Evolutionary conservation across 92 coral and sea anemone genomes (phyloP).

Genomic region (Virgularia gustaviana): DNA sequence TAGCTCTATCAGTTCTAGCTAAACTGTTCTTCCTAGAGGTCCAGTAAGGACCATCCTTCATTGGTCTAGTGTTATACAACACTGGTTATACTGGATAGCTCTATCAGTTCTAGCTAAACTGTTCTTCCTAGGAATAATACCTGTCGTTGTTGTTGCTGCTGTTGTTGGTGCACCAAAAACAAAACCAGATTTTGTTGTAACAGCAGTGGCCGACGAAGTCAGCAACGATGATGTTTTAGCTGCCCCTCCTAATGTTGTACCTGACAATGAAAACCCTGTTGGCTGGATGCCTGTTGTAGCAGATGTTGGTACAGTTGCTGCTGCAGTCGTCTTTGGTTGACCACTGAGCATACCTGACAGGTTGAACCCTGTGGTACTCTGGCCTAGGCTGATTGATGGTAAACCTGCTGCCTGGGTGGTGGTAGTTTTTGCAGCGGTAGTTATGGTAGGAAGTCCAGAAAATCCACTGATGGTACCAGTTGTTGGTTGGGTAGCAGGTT

Average conservation of each 20-base stretch:
- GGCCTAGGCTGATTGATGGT: conserved; percentile 8
- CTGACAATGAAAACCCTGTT: conserved; percentile 22
- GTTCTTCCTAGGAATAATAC: no score
- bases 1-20: no score
- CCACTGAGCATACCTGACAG: conserved; percentile 20
- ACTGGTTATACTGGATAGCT: no score
- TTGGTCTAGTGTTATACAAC: no score
- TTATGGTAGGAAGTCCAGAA: conserved; percentile 4
- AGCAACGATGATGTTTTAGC: background rate
- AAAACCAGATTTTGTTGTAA: conserved; percentile 30
- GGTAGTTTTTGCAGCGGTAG: background rate
- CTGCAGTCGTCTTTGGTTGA: conserved; percentile 32
- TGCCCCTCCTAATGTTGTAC: conserved; percentile 19
- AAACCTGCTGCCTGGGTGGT: background rate
- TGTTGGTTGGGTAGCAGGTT: conserved; percentile 14
- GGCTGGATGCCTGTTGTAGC: conserved; percentile 30
- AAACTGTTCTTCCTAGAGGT: no score
- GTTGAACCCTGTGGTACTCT: conserved; percentile 25
- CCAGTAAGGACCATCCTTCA: no score
- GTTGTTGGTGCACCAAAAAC: background rate
- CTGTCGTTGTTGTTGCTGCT: conserved; percentile 17
- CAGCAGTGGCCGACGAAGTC: conserved; percentile 15
- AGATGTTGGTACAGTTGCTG: conserved; percentile 15
- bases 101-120: no score
- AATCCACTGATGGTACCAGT: conserved; percentile 24